Evolutionary conservation across 2,113 vertebrate genomes (phyloP).

Genomic region (Tursiops truncatus): DNA sequence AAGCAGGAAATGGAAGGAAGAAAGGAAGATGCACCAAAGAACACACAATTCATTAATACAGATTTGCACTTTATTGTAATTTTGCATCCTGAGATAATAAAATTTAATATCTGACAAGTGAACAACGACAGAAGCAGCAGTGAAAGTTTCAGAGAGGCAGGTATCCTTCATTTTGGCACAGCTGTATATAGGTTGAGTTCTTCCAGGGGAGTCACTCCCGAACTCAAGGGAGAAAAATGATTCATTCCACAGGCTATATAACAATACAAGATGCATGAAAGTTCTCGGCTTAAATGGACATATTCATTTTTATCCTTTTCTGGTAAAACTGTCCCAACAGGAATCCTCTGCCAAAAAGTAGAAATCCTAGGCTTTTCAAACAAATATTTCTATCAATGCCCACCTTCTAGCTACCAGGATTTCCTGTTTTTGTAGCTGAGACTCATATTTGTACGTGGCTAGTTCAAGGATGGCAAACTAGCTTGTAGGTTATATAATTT

Average conservation of each 20-base stretch:
- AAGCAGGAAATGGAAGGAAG: not conserved
- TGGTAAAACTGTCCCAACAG: conserved; percentile 59
- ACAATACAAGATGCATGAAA: conserved; percentile 69
- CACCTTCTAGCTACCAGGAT: conserved; percentile 40
- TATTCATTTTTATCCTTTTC: conserved; percentile 57
- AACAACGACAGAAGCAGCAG: conserved; percentile 76
- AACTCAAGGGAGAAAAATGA: conserved; percentile 60
- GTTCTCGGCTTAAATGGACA: conserved; percentile 60
- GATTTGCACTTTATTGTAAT: conserved; percentile 76
- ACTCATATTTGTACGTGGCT: conserved; percentile 48
- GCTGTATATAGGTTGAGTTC: conserved; percentile 70
- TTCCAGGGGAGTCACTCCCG: conserved; percentile 50
- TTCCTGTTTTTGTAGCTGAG: conserved; percentile 48
- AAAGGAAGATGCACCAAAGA: not conserved
- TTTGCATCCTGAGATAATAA: conserved; percentile 80
- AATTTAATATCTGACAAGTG: conserved; percentile 71
- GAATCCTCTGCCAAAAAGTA: conserved; percentile 56
- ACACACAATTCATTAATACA: conserved; percentile 52
- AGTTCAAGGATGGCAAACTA: conserved; percentile 56
- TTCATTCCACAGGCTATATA: conserved; percentile 70
- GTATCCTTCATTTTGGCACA: conserved; percentile 78
- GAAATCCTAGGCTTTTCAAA: conserved; percentile 48
- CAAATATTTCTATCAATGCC: conserved; percentile 38
- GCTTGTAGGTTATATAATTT: conserved; percentile 61
- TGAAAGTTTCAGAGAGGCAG: conserved; percentile 69